These are phyloP conservation scores for Drosophila ambigua DNA, from an alignment of 1,140 invertebrate genomes.

Conservation along the genomic window DNA sequence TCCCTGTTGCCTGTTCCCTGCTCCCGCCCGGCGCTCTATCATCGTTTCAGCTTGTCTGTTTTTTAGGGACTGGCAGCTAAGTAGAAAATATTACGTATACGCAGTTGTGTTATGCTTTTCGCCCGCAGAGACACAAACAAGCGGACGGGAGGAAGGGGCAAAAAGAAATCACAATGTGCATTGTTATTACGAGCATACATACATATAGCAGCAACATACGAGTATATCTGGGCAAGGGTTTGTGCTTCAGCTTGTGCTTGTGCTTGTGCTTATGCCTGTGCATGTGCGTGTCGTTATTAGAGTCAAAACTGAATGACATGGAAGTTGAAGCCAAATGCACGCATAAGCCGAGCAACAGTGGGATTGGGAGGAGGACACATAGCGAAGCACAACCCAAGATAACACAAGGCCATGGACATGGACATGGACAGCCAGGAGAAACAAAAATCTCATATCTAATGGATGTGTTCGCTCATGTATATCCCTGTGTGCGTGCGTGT, in stretches of 20 bases:
- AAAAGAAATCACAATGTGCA: constrained; percentile 52
- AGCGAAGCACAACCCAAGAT: constrained; percentile 12
- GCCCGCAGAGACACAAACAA: constrained; percentile 26
- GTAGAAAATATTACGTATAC: constrained; percentile 64
- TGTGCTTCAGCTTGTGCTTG: background rate
- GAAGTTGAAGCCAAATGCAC: constrained; percentile 68
- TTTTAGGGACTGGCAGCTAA: constrained; percentile 48
- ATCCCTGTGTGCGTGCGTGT: background rate
- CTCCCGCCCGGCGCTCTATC: constrained; percentile 1
- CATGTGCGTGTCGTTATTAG: constrained; percentile 56
- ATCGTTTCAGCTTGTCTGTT: constrained; percentile 29
- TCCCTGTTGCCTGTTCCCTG: too few relatives aligned
- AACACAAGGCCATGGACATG: constrained; percentile 29
- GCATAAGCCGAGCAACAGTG: constrained; percentile 40
- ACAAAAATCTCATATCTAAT: constrained; percentile 78
- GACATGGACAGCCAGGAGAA: constrained; percentile 37
- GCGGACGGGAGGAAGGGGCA: constrained; percentile 8
- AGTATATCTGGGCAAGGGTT: constrained; percentile 25
- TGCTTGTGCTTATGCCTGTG: constrained; percentile 10
- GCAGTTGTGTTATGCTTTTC: constrained; percentile 42
- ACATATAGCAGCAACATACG: constrained; percentile 33
- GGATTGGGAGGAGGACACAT: constrained; percentile 1
- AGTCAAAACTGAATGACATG: constrained; percentile 67
- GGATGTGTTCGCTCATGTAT: constrained; percentile 69
- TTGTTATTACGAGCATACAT: constrained; percentile 52